These are phyloP conservation scores for Polyergus mexicanus DNA, from an alignment of 1,140 invertebrate genomes.

Conservation along the genomic window DNA sequence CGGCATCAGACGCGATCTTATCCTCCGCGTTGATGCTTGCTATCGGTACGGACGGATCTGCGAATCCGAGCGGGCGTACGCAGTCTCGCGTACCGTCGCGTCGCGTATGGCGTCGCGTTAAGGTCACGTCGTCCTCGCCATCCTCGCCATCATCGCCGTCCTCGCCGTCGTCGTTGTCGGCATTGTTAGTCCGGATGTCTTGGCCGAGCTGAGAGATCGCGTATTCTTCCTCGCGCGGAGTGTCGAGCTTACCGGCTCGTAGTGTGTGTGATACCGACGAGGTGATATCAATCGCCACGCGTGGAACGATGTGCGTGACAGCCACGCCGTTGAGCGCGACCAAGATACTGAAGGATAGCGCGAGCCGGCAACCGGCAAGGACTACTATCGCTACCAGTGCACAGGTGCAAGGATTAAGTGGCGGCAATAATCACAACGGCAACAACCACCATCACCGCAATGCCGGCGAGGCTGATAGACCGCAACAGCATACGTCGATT, in stretches of 20 bases:
- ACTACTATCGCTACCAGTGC: slow-evolving; percentile 78
- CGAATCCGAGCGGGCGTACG: slow-evolving; percentile 44
- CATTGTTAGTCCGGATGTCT: slow-evolving; percentile 35
- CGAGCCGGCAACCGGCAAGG: slow-evolving; percentile 72
- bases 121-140: slow-evolving; percentile 48
- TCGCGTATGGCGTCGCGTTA: slow-evolving; percentile 55
- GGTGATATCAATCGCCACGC: slow-evolving; percentile 55
- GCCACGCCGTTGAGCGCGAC: slow-evolving; percentile 81
- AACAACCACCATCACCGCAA: slow-evolving; percentile 54
- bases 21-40: slow-evolving; percentile 39
- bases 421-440: slow-evolving; percentile 59
- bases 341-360: slow-evolving; percentile 84
- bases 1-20: background rate
- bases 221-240: slow-evolving; percentile 23
- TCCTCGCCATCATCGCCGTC: background rate
- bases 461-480: slow-evolving; percentile 74
- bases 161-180: slow-evolving; percentile 2
- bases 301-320: slow-evolving; percentile 83
- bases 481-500: slow-evolving; percentile 84
- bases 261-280: slow-evolving; percentile 59
- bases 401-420: slow-evolving; percentile 77
- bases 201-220: slow-evolving; percentile 49
- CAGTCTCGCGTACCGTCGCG: slow-evolving; percentile 56
- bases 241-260: slow-evolving; percentile 15
- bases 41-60: slow-evolving; percentile 33